Conservation (phyloP, 2,888 invertebrate species). For the Pterostichus madidus region DNA sequence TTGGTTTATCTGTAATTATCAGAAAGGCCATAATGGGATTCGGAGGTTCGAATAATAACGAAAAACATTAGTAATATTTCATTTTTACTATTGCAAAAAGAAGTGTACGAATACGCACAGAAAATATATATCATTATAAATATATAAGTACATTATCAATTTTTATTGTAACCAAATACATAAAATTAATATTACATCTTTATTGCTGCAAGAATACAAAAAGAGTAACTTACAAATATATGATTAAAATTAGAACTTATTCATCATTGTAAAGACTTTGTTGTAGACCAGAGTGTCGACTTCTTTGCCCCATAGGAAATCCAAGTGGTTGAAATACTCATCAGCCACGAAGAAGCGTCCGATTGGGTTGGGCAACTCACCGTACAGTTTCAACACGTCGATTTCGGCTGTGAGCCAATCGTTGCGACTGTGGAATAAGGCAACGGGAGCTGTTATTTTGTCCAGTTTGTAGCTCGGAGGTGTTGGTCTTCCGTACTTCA, state of each 20-base stretch:
- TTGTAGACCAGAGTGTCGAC: slow-evolving; percentile 71
- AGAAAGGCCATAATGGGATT: no score
- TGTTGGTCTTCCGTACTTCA: slow-evolving; percentile 72
- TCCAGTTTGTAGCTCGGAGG: slow-evolving; percentile 77
- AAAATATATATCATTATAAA: no score
- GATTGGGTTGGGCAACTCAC: slow-evolving; percentile 75
- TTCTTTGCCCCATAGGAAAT: slow-evolving; percentile 80
- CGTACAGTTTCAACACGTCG: slow-evolving; percentile 77
- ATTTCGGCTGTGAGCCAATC: slow-evolving; percentile 78
- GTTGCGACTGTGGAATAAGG: slow-evolving; percentile 77
- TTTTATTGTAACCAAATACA: no score
- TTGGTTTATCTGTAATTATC: no score
- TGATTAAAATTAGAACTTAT: slow-evolving; percentile 57
- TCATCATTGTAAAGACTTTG: slow-evolving; percentile 68
- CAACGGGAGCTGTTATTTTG: slow-evolving; percentile 76
- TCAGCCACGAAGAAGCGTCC: slow-evolving; percentile 79
- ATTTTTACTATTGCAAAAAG: no score
- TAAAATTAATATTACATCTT: no score
- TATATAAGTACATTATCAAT: no score
- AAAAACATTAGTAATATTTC: no score
- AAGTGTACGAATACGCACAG: no score
- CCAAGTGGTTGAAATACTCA: slow-evolving; percentile 80
- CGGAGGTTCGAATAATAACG: no score
- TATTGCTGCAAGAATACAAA: no score
- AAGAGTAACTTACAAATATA: no score